Evolutionary conservation across 2,797 vertebrate species (phyloP), one percentile per base, ranked within the genome.

Genomic region (Heterohyrax brucei): DNA sequence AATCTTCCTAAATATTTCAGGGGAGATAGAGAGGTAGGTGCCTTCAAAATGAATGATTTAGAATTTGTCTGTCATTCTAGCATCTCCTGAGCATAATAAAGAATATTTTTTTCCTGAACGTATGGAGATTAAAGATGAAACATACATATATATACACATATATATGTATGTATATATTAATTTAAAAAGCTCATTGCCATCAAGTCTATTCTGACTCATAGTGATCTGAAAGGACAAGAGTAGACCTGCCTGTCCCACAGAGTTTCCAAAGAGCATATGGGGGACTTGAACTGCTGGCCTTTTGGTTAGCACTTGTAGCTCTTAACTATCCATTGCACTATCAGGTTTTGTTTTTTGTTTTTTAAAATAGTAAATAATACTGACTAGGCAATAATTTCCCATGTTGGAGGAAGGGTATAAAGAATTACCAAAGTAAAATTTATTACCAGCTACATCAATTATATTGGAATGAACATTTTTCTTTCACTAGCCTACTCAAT

Each of bases 11-110:
- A 87, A 46, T 79, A 59, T 86, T 77, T 80, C 21, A 84, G 13
- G 70, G 18, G 26, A 72, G 14, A 94, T 14, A 85, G 2, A 56
- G 0, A 59, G 26, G 26, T 81, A 59, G 26, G 26, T 81, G 44
- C 12, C 19, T 81, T 70, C 70, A n/a, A 81, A 77, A 59, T 53
- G 19, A 70, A 68, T 8, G 1, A 93, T 61, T 75, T 61, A 50
- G 19, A 79, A 93, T 76, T 75, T 88, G 46, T n/a, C 5, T 95
- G 95, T 68, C 14, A 76, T 79, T 82, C 53, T 93, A n/a, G 44
- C 16, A 77, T 30, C 3, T 85, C 44, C 91, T 21, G 30, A 7
- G 50, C 85, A 92, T 70, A 0, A 26, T 83, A 94, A 89, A 8
- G 9, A 92, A 87, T 46, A 62, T 28, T 5, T 33, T 85, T 96